Conservation (phyloP, 2,797 vertebrate genomes). For the Hypotaenidia philippensis region DNA sequence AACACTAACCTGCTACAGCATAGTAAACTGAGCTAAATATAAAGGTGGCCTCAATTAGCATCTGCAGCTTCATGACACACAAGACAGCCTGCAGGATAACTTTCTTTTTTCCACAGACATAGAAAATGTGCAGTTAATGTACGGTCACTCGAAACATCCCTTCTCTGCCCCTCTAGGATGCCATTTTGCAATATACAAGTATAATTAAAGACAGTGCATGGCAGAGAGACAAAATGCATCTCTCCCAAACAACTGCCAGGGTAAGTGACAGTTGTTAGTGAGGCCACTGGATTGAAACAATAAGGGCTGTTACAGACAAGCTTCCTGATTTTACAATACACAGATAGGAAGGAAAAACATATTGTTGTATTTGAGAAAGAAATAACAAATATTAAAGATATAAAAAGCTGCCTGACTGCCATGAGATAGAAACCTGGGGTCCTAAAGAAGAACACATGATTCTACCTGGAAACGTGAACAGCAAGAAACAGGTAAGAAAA, state of each 20-base stretch:
- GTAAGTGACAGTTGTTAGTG: background rate
- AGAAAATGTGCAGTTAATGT: background rate
- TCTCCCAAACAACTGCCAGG: background rate
- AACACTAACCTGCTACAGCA: conserved; percentile 47
- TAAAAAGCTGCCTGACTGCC: background rate
- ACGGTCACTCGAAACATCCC: background rate
- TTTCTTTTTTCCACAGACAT: background rate
- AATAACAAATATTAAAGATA: background rate
- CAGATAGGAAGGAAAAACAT: background rate
- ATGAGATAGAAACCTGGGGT: background rate
- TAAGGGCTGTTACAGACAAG: background rate
- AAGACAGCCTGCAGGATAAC: background rate
- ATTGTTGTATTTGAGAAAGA: background rate
- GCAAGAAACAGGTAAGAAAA: background rate
- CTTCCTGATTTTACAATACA: background rate
- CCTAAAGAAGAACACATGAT: background rate
- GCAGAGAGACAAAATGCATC: conserved; percentile 12
- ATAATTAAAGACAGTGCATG: conserved; percentile 39
- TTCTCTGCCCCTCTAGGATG: conserved; percentile 28
- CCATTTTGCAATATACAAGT: conserved; percentile 58
- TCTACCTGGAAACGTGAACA: background rate
- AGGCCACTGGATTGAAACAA: background rate
- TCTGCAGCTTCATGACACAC: background rate
- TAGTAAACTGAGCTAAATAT: conserved; percentile 13
- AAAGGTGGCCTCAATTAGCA: conserved; percentile 10